Evolutionary conservation across 2,888 invertebrate species (phyloP).

Genomic region (Eristalis tenax): DNA sequence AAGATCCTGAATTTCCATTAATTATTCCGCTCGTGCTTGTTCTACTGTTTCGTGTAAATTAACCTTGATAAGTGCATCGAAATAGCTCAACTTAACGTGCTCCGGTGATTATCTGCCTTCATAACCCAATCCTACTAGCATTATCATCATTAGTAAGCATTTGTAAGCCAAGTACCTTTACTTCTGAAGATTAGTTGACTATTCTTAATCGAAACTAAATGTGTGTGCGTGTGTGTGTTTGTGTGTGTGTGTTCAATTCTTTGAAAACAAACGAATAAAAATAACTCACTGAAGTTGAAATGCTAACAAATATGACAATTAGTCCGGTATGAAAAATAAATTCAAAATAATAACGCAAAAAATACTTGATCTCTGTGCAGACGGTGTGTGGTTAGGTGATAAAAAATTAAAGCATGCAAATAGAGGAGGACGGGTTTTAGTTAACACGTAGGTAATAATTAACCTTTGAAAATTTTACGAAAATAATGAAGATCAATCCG

Average conservation of each 20-base stretch:
- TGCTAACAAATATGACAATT: conserved; percentile 9
- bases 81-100: conserved; percentile 16
- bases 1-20: conserved; percentile 58
- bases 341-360: neutral
- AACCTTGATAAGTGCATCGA: conserved; percentile 8
- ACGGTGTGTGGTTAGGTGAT: conserved; percentile 2
- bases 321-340: neutral
- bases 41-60: conserved; percentile 21
- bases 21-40: conserved; percentile 6
- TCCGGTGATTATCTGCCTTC: neutral
- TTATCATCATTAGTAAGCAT: neutral
- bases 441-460: conserved; percentile 23
- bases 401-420: conserved; percentile 29
- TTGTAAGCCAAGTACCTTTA: neutral
- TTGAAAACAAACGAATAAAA: neutral
- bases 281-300: neutral
- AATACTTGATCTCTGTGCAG: neutral
- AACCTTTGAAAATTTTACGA: neutral
- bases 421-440: neutral
- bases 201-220: neutral
- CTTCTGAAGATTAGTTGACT: neutral
- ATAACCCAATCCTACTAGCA: neutral
- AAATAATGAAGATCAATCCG: neutral
- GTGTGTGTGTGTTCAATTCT: neutral
- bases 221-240: neutral